Evolutionary conservation across 2,113 vertebrate species (phyloP), one percentile per base, ranked within the genome.

Genomic region (Oceanites oceanicus): DNA sequence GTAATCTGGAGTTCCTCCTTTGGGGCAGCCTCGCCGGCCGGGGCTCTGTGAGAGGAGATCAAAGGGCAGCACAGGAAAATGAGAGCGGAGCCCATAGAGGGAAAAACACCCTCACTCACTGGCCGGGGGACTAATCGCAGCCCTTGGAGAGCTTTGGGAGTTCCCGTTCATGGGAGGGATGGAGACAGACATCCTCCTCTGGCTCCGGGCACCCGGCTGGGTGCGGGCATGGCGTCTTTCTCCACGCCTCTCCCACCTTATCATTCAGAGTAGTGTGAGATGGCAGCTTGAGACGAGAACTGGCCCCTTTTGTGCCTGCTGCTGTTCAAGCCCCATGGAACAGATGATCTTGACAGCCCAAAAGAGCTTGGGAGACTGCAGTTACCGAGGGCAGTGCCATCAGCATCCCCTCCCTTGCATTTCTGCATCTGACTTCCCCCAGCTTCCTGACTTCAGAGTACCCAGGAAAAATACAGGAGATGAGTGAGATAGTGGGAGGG

Each of bases 1-100:
- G 6, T 85, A 97, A 97, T 97, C 97, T 96, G 84, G 84, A 85
- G 92, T 92, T 94, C 89, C 92, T 97, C 94, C 80, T 88, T 26
- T 85, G 88, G 73, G 70, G 86, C 84, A 91, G 94, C 94, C 92
- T 94, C 4, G 0, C 7, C 5, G 49, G 36, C 79, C 5, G 9
- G 88, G 68, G 71, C 86, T 1, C 4, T 73, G 89, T 32, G 74
- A 95, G 80, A 91, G 32, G 58, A 97, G 92, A 97, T 97, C 97
- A 97, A 97, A 97, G 85, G 71, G 78, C 84, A 95, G 77, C 65
- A 73, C 92, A 94, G 94, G 96, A 97, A 97, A 97, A 68, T 0
- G 5, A 90, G 74, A 96, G 61, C 4, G 3, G 81, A 95, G 86
- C 86, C 95, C 70, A 12, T 1, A 22, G 90, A 95, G 96, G 84